Evolutionary conservation across 2,888 invertebrate species (phyloP).

Genomic region (Amiota mariae): DNA sequence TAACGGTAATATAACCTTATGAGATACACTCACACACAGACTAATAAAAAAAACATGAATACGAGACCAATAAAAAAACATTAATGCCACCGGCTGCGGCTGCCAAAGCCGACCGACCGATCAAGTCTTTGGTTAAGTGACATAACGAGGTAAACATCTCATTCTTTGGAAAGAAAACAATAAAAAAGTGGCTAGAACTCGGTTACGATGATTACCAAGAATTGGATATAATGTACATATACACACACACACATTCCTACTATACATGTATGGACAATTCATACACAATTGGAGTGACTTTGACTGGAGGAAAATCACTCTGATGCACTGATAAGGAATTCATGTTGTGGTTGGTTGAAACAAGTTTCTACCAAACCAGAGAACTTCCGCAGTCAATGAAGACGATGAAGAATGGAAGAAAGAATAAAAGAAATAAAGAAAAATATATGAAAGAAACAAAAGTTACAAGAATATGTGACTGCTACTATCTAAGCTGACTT

Average conservation of each 20-base stretch:
- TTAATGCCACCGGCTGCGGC: not conserved
- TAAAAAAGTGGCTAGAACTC: slow-evolving; percentile 8
- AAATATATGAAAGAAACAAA: too few species aligned
- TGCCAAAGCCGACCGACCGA: not conserved
- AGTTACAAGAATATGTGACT: too few species aligned
- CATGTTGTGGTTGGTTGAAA: slow-evolving; percentile 1
- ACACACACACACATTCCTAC: too few species aligned
- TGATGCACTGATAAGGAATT: slow-evolving; percentile 5
- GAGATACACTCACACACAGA: not conserved
- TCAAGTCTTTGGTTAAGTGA: slow-evolving; percentile 18
- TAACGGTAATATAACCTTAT: slow-evolving; percentile 34
- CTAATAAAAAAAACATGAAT: too few species aligned
- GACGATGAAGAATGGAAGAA: not conserved
- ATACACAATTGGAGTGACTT: not conserved
- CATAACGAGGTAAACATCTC: slow-evolving; percentile 30
- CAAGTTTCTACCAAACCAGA: not conserved
- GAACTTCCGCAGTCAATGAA: not conserved
- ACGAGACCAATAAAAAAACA: not conserved
- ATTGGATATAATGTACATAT: too few species aligned
- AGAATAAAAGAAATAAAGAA: not conserved
- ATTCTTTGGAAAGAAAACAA: not conserved
- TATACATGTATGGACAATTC: not conserved
- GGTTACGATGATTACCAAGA: not conserved
- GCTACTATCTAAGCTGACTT: not conserved
- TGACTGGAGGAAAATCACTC: not conserved